Conservation (phyloP, 2,113 vertebrate species). For the Carassius auratus region DNA sequence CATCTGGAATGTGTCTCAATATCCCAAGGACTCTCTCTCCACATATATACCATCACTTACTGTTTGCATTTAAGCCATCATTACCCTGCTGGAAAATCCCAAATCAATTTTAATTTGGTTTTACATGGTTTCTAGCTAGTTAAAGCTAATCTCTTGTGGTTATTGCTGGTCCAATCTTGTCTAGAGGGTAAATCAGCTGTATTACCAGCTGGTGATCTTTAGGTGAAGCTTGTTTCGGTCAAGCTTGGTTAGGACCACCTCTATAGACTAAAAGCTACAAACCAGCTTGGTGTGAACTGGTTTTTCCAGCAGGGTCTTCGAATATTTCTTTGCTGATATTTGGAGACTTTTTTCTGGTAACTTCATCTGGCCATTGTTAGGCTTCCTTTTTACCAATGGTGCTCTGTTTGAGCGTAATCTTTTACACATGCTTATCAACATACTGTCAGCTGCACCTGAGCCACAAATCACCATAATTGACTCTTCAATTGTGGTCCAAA, state of each 20-base stretch:
- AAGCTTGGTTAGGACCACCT: neutral
- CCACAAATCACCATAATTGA: conserved; percentile 29
- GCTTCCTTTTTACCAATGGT: neutral
- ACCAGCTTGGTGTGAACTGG: neutral
- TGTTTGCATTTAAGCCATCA: conserved; percentile 5
- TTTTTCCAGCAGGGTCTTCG: neutral
- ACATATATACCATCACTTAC: neutral
- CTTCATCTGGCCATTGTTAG: neutral
- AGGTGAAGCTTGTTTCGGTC: neutral
- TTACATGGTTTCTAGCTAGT: neutral
- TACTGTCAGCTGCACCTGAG: conserved; percentile 14
- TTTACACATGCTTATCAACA: neutral
- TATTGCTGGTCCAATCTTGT: neutral
- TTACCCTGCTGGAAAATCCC: neutral
- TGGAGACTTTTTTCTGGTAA: neutral
- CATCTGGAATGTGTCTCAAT: conserved; percentile 17
- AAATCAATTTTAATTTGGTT: neutral
- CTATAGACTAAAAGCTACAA: neutral
- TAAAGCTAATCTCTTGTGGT: neutral
- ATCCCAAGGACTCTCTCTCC: neutral
- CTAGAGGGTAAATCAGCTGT: neutral
- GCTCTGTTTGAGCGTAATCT: neutral
- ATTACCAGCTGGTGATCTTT: neutral
- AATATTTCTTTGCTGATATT: neutral
- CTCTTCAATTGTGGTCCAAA: neutral